Base-by-base conservation (phyloP, 2,113 vertebrate genomes). In the Callithrix jacchus region DNA sequence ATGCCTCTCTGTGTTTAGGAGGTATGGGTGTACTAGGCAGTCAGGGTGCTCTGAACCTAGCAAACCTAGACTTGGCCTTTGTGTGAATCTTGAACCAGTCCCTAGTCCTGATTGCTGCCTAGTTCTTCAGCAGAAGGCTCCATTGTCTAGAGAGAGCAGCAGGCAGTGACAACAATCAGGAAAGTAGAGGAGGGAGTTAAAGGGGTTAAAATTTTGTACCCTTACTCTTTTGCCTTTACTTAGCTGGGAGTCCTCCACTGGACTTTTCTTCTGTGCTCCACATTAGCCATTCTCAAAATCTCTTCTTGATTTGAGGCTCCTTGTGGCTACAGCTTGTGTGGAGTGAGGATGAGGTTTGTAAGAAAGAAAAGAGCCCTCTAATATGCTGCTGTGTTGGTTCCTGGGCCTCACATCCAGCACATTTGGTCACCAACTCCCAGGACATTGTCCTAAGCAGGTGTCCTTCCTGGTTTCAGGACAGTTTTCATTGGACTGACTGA, bases 381-480 rank as follows among this genome's bases (percentile, higher is more conserved):
- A 35, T 25, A 40, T 45, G 54, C 45, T 91, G 8, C 83, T 93
- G 27, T 66, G 8, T 66, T 71, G 58, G 35, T 30, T 95, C 40
- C 37, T 90, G 64, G 42, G 23, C 32, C 79, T 97, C 95, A 93
- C 8, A 84, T 80, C 90, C 40, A 54, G 52, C 27, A 23, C 81
- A n/a, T 96, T 79, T 93, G 80, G 94, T 27, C 27, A 77, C 35
- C 66, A 89, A 80, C 58, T 85, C n/a, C 54, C 89, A 77, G 45
- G 93, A 25, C 54, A 74, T 88, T 96, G 21, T 87, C 56, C 76
- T 80, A 87, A 74, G 83, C 77, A 83, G 56, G 42, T 82, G 61
- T 21, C 12, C 25, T 97, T 97, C 76, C 91, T 94, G 52, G 90
- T 42, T 79, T 96, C 25, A 79, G 87, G 52, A 14, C 1, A 61